Conservation (phyloP, 1,140 invertebrate species). For the Adelges cooleyi region DNA sequence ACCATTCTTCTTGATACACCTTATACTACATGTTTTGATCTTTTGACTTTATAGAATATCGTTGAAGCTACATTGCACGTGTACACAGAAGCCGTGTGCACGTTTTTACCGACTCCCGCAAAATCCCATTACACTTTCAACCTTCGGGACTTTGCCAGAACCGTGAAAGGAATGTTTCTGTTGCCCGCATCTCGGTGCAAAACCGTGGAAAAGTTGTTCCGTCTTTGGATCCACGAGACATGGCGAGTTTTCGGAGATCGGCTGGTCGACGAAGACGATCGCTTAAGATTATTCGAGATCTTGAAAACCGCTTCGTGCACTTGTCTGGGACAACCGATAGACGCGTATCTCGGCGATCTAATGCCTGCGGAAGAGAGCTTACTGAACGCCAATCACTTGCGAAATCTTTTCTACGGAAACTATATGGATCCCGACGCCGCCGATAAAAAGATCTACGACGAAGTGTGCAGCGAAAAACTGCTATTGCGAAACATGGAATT, state of each 20-base stretch:
- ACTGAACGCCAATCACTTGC: conserved; percentile 54
- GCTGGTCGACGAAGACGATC: conserved; percentile 62
- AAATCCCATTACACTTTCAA: conserved; percentile 89
- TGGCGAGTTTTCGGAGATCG: conserved; percentile 88
- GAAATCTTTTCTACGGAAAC: conserved; percentile 81
- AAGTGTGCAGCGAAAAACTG: conserved; percentile 53
- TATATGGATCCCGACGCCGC: conserved; percentile 77
- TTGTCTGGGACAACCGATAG: conserved; percentile 63
- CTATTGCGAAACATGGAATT: conserved; percentile 72
- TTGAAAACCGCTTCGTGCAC: conserved; percentile 58
- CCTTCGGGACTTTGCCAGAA: conserved; percentile 73
- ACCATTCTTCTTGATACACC: too few species aligned
- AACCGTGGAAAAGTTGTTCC: conserved; percentile 65
- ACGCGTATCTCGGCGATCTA: conserved; percentile 58
- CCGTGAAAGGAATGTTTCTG: conserved; percentile 61
- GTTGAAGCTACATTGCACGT: conserved; percentile 70
- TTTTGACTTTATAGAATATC: conserved; percentile 61
- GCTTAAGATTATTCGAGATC: conserved; percentile 61
- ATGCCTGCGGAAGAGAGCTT: conserved; percentile 48
- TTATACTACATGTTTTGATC: too few species aligned
- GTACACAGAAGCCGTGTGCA: conserved; percentile 59
- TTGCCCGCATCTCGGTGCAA: conserved; percentile 62
- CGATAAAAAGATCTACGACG: conserved; percentile 79
- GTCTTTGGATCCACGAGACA: conserved; percentile 86
- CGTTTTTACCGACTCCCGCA: conserved; percentile 70